These are phyloP conservation scores for Ferdinandea cuprea DNA, from an alignment of 2,888 invertebrate species.

Conservation along the genomic window DNA sequence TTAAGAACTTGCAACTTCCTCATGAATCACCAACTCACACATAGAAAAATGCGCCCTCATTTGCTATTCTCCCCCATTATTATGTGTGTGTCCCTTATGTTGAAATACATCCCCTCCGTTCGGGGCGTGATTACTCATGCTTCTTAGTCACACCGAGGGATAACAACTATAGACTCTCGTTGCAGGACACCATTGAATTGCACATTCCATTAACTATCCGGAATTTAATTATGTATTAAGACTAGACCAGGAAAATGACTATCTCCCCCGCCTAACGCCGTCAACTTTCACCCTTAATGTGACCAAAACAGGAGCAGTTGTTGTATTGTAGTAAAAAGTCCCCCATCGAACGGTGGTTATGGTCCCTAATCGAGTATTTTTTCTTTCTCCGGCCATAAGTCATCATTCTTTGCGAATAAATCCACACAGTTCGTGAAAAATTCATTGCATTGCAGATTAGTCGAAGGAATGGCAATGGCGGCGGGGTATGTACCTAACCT, in stretches of 20 bases:
- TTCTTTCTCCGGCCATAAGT: slow-evolving; percentile 45
- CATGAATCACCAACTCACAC: slow-evolving; percentile 50
- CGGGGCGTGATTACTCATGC: slow-evolving; percentile 50
- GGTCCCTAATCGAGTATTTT: slow-evolving; percentile 53
- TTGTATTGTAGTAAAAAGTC: slow-evolving; percentile 10
- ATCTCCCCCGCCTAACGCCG: slow-evolving; percentile 10
- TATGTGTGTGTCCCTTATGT: slow-evolving; percentile 8
- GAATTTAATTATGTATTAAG: slow-evolving; percentile 70
- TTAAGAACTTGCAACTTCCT: slow-evolving; percentile 49
- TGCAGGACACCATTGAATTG: slow-evolving; percentile 46
- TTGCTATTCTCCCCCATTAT: slow-evolving; percentile 36
- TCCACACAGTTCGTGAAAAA: slow-evolving; percentile 59
- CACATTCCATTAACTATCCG: slow-evolving; percentile 47
- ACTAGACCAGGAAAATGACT: slow-evolving; percentile 10
- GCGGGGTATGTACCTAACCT: slow-evolving; percentile 12
- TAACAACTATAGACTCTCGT: slow-evolving; percentile 27
- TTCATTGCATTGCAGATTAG: slow-evolving; percentile 59
- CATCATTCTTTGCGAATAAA: slow-evolving; percentile 61
- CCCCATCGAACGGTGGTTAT: slow-evolving; percentile 14
- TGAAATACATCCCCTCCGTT: slow-evolving; percentile 45
- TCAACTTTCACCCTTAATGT: slow-evolving; percentile 27
- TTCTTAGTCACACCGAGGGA: slow-evolving; percentile 52
- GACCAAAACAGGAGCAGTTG: slow-evolving; percentile 28
- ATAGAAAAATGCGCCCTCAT: slow-evolving; percentile 21
- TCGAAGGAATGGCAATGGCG: background rate